Evolutionary conservation across 2,797 vertebrate species (phyloP).

Genomic region (Valencia hispanica): DNA sequence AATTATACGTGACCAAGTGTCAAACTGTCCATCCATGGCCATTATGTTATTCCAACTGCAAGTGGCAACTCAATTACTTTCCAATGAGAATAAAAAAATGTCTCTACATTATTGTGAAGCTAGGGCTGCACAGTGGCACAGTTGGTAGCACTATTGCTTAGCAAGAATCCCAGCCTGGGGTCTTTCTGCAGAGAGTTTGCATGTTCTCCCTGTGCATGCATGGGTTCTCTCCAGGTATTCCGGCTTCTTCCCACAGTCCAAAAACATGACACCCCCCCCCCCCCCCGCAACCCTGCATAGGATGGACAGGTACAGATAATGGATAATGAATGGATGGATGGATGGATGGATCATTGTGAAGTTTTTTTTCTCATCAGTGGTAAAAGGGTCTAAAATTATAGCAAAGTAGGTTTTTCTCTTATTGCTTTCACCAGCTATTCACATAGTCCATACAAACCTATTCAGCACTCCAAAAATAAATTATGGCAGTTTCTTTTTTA

Average conservation of each 20-base stretch:
- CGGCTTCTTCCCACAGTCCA: too few relatives aligned
- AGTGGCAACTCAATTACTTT: not conserved
- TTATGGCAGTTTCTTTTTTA: too few relatives aligned
- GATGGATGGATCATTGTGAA: not conserved
- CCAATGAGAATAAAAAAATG: not conserved
- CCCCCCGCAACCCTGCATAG: too few relatives aligned
- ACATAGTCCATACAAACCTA: not conserved
- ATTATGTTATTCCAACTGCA: not conserved
- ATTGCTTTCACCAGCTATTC: not conserved
- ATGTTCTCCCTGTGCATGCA: too few relatives aligned
- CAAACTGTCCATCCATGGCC: not conserved
- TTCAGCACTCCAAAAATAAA: not conserved
- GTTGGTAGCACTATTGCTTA: too few relatives aligned
- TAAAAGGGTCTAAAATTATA: not conserved
- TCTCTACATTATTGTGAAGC: not conserved
- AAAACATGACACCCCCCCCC: too few relatives aligned
- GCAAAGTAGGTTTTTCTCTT: not conserved
- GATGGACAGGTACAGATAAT: too few relatives aligned
- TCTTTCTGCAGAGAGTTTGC: too few relatives aligned
- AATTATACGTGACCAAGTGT: not conserved
- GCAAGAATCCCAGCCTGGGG: too few relatives aligned
- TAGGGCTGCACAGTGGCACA: too few relatives aligned
- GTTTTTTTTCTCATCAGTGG: not conserved
- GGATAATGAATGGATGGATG: too few relatives aligned
- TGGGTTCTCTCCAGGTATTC: too few relatives aligned